Evolutionary conservation across 2,888 invertebrate species (phyloP), one percentile per base, ranked within the genome.

Genomic region (Oligia strigilis): DNA sequence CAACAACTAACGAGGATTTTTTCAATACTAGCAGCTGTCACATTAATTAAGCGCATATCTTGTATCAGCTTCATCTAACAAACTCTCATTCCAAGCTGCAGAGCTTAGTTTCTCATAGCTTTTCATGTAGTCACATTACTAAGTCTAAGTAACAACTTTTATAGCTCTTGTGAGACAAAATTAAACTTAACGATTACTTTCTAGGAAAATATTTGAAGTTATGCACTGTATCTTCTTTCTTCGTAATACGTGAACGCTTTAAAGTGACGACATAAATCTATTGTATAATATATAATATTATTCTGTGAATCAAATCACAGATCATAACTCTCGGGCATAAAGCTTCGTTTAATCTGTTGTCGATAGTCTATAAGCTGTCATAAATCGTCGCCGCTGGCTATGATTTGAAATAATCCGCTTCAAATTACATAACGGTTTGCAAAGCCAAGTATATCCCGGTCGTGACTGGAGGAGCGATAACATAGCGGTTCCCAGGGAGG

Each of bases 401-500:
- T 93, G 92, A 93, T 93, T 94, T 90, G 90, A 93, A 94, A 90
- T 92, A 93, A 93, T 92, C 92, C 90, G 87, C 90, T 86, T 86
- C 62, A 58, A 72, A 86, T 96, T 96, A 92, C 94, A 92, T 95
- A 96, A 96, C 85, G 77, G 83, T 87, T 90, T 84, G 84, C 88
- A 87, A 88, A 90, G 91, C 78, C 81, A 83, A 88, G 83, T 89
- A 87, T 84, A 84, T 93, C 94, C 95, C 91, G 85, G 91, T 96
- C 96, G 96, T 96, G 96, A 96, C 96, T 95, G 89, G 87, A 92
- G 85, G 81, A 81, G 76, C 81, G 93, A 93, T 93, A 94, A 90
- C 90, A 77, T 80, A 73, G 86, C 83, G 87, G 92, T 94, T 95
- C 94, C 94, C 94, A 95, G 94, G 93, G 91, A 86, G 87, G 85